A percentile compares a stretch with the other conserved stretches of the same genome.
These are phyloP conservation scores for Amblyornis subalaris DNA, from an alignment of 2,113 vertebrate species.

Conservation along the genomic window DNA sequence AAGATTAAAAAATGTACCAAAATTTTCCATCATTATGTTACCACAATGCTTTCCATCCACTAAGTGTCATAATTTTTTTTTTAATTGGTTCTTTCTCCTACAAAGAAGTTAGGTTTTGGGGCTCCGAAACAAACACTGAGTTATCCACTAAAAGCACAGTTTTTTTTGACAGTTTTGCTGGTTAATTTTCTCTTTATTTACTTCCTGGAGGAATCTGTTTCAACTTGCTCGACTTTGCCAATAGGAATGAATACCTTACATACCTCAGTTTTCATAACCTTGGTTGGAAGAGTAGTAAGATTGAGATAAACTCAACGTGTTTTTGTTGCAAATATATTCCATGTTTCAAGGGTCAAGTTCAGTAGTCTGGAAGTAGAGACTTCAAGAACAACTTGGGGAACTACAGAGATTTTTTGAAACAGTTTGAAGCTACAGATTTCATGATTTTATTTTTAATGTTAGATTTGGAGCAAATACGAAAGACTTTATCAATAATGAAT, in stretches of 20 bases:
- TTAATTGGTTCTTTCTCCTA: not conserved
- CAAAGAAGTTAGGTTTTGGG: not conserved
- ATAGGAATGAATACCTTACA: not conserved
- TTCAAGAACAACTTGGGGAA: not conserved
- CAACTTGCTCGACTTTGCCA: not conserved
- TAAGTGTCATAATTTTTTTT: not conserved
- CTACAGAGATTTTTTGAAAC: not conserved
- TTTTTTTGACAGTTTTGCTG: not conserved
- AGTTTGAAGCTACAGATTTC: not conserved
- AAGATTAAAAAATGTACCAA: not conserved
- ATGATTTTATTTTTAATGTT: conserved; percentile 10
- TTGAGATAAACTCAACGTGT: not conserved
- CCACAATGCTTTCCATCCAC: not conserved
- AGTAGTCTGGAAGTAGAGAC: not conserved
- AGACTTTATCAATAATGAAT: conserved; percentile 75
- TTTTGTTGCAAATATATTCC: not conserved
- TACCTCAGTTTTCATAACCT: not conserved
- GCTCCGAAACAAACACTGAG: not conserved
- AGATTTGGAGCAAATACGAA: conserved; percentile 73
- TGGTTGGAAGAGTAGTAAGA: not conserved
- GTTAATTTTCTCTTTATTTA: not conserved
- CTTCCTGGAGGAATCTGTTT: not conserved
- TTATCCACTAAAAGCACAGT: not conserved
- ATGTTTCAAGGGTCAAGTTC: not conserved
- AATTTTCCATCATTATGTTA: not conserved